Conservation (phyloP, 2,888 invertebrate genomes). For the Dynastes hyllus region DNA sequence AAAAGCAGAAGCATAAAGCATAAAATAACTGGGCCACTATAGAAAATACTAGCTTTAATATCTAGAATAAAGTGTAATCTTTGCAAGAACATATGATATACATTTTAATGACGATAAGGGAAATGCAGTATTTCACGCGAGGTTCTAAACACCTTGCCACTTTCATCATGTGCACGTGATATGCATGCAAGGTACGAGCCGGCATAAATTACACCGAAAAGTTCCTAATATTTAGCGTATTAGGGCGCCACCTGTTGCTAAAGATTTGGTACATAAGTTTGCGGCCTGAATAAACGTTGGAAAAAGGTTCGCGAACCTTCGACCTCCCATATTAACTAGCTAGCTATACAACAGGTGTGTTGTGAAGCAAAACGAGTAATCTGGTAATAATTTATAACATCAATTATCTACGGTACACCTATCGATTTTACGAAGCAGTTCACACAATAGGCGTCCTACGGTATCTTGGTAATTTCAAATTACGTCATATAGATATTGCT, state of each 20-base stretch:
- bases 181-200: not conserved
- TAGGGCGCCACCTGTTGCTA: constrained; percentile 37
- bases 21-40: too few species aligned
- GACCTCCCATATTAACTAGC: constrained; percentile 26
- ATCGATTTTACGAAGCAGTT: constrained; percentile 35
- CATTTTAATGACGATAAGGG: too few species aligned
- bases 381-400: constrained; percentile 47
- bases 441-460: constrained; percentile 15
- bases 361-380: constrained; percentile 36
- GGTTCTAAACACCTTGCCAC: too few species aligned
- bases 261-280: constrained; percentile 20
- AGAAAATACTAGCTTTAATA: too few species aligned
- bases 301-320: constrained; percentile 31
- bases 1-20: too few species aligned
- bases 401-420: constrained; percentile 29
- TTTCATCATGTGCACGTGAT: not conserved
- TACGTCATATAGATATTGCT: constrained; percentile 2
- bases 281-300: constrained; percentile 17
- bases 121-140: too few species aligned
- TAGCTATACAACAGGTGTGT: constrained; percentile 48
- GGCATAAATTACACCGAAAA: not conserved
- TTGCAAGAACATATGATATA: too few species aligned
- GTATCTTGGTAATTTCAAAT: constrained; percentile 2
- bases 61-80: too few species aligned
- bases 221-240: constrained; percentile 23